Percentiles rank a stretch among this genome's conserved stretches.
Evolutionary conservation across 2,797 vertebrate genomes (phyloP).

Genomic region (Otus scops): DNA sequence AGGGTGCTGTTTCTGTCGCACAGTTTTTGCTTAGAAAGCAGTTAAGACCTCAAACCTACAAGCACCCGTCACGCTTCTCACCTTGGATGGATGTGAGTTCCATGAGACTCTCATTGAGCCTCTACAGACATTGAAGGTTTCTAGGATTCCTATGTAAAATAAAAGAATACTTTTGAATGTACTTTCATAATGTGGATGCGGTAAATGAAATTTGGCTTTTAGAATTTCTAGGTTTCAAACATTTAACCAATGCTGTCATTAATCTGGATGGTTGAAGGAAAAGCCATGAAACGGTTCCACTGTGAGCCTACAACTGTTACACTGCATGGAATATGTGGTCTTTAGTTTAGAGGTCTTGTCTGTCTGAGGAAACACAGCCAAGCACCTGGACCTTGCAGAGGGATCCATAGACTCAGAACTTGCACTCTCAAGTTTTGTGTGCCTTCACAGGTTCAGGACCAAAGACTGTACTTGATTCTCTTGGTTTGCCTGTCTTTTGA

Average conservation of each 20-base stretch:
- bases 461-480: not conserved
- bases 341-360: not conserved
- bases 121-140: not conserved
- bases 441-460: not conserved
- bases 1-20: not conserved
- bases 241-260: not conserved
- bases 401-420: not conserved
- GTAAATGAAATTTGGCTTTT: not conserved
- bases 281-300: not conserved
- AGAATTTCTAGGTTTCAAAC: not conserved
- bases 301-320: not conserved
- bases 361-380: not conserved
- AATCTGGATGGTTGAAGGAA: not conserved
- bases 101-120: not conserved
- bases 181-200: not conserved
- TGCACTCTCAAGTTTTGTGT: not conserved
- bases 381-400: not conserved
- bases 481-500: not conserved
- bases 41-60: not conserved
- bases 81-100: not conserved
- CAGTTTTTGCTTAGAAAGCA: not conserved
- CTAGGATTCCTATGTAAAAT: not conserved
- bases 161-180: not conserved
- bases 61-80: rapidly evolving
- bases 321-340: not conserved